These are phyloP conservation scores for Nyctalus aviator DNA, from an alignment of 2,797 vertebrate species.

Conservation along the genomic window DNA sequence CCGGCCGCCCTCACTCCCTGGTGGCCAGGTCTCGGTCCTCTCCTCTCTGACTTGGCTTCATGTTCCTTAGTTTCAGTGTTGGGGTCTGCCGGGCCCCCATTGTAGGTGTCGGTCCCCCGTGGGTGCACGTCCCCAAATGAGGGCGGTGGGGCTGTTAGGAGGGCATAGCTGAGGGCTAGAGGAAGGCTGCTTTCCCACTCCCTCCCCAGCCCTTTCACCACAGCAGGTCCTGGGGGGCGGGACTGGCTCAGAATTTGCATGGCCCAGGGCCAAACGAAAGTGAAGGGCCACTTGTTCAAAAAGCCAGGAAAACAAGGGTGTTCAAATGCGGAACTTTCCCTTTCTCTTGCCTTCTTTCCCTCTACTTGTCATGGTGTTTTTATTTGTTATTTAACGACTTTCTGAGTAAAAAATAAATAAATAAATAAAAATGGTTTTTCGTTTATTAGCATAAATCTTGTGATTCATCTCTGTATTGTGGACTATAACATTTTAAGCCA, in stretches of 20 bases:
- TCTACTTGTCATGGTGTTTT: neutral
- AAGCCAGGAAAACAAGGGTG: neutral
- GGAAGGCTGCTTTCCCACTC: neutral
- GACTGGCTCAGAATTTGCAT: neutral
- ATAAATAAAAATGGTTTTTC: neutral
- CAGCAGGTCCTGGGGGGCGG: neutral
- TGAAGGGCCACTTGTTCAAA: neutral
- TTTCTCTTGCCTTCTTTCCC: neutral
- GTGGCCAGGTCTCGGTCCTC: neutral
- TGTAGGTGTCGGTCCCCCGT: neutral
- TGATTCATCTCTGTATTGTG: neutral
- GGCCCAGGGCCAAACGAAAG: neutral
- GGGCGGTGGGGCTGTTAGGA: neutral
- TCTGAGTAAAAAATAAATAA: constrained; percentile 15
- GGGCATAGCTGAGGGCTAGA: neutral
- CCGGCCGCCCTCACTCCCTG: neutral
- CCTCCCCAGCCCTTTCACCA: neutral
- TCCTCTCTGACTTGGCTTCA: neutral
- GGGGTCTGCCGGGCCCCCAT: neutral
- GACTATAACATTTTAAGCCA: neutral
- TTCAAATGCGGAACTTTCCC: neutral
- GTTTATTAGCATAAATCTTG: constrained; percentile 1
- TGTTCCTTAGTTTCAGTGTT: neutral
- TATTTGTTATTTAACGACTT: constrained; percentile 22
- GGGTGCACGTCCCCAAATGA: neutral